These are phyloP conservation scores for Trachelus iudaicus DNA, from an alignment of 2,888 invertebrate genomes.

Conservation along the genomic window DNA sequence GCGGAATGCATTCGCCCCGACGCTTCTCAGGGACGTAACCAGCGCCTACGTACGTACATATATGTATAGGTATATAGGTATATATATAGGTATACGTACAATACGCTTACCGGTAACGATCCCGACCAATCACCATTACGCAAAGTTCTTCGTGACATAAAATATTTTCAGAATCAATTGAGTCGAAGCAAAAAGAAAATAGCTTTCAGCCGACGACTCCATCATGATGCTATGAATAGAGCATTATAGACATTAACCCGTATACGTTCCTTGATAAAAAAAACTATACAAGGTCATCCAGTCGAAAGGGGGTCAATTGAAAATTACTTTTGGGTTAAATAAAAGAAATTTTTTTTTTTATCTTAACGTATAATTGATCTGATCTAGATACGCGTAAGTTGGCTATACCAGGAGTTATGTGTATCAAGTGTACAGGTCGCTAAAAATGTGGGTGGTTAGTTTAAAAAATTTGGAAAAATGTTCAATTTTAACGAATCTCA, in stretches of 20 bases:
- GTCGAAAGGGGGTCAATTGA: not conserved
- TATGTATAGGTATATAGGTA: not conserved
- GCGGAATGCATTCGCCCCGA: not conserved
- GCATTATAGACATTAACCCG: not conserved
- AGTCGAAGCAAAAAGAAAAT: not conserved
- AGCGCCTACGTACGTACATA: not conserved
- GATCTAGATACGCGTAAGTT: too few species aligned
- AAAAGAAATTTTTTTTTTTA: too few species aligned
- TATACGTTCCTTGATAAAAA: not conserved
- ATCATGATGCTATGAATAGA: not conserved
- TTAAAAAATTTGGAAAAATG: not conserved
- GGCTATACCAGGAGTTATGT: too few species aligned
- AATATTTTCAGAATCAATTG: not conserved
- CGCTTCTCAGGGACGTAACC: not conserved
- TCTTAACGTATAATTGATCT: too few species aligned
- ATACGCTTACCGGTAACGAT: constrained; percentile 16
- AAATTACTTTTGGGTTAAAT: too few species aligned
- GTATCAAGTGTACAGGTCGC: too few species aligned
- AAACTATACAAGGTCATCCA: not conserved
- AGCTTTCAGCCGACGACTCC: not conserved
- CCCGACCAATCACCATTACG: constrained; percentile 44
- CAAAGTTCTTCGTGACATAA: constrained; percentile 20
- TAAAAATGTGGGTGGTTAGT: too few species aligned
- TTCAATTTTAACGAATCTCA: not conserved
- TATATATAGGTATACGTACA: constrained; percentile 8